Percentiles rank a stretch among this genome's conserved stretches.
Conservation (phyloP, 2,888 invertebrate genomes). For the Drosophila meridionalis region DNA sequence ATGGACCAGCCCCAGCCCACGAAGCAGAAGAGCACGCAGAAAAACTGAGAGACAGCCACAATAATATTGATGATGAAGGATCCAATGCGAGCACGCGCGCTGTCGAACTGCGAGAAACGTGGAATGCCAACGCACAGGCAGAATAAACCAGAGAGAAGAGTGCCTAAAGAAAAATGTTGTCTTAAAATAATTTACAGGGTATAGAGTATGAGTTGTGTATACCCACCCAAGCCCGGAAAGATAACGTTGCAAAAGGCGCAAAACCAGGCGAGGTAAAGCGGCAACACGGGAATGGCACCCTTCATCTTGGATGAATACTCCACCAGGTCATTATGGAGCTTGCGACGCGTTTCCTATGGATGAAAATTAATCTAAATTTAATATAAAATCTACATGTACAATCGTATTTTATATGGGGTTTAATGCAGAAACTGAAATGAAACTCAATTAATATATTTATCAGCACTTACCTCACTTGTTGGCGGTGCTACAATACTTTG, state of each 20-base stretch:
- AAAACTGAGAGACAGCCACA: conserved; percentile 95
- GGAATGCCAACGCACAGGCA: conserved; percentile 96
- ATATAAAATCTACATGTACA: neutral
- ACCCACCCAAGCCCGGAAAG: conserved; percentile 90
- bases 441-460: neutral
- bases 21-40: conserved; percentile 96
- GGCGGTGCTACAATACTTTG: conserved; percentile 88
- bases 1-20: conserved; percentile 99
- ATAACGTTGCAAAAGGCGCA: conserved; percentile 93
- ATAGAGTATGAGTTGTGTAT: neutral
- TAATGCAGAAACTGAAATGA: neutral
- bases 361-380: neutral
- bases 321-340: conserved; percentile 91
- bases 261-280: conserved; percentile 93
- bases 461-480: conserved; percentile 59
- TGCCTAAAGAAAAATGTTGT: conserved; percentile 87
- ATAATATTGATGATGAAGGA: conserved; percentile 93
- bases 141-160: conserved; percentile 94
- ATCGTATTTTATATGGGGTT: neutral
- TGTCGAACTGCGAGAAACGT: conserved; percentile 92
- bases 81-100: conserved; percentile 90
- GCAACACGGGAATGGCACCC: conserved; percentile 96
- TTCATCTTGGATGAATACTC: conserved; percentile 95
- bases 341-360: conserved; percentile 89
- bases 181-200: neutral